Evolutionary conservation across 2,888 invertebrate species (phyloP).

Genomic region (Pachliopta kotzebuea): DNA sequence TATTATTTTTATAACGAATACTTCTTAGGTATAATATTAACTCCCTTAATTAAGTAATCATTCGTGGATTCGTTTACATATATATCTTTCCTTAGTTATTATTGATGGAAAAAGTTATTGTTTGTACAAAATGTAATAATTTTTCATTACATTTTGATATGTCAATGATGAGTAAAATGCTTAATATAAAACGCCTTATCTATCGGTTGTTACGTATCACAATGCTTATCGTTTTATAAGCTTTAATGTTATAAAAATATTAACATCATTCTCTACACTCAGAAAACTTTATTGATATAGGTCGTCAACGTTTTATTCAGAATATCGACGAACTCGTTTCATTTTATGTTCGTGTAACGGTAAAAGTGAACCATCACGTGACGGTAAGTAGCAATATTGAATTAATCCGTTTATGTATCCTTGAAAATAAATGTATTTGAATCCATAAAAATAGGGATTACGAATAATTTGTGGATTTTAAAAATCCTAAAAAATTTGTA

Average conservation of each 20-base stretch:
- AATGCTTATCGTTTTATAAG: constrained; percentile 19
- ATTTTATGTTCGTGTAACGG: constrained; percentile 24
- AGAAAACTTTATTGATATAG: constrained; percentile 21
- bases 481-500: too few species aligned
- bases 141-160: not conserved
- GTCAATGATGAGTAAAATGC: constrained; percentile 9
- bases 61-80: not conserved
- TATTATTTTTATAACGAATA: too few species aligned
- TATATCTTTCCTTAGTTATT: not conserved
- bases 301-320: constrained; percentile 21
- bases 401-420: constrained; percentile 9
- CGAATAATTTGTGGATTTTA: too few species aligned
- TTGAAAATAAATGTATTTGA: not conserved
- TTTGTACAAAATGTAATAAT: too few species aligned
- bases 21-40: too few species aligned
- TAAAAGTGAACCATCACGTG: constrained; percentile 23
- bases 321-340: constrained; percentile 26
- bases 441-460: too few species aligned
- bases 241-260: constrained; percentile 20
- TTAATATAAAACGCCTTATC: constrained; percentile 1
- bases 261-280: constrained; percentile 21
- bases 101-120: too few species aligned
- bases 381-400: constrained; percentile 7
- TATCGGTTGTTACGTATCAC: constrained; percentile 2
- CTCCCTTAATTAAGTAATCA: too few species aligned